Evolutionary conservation across 2,888 invertebrate genomes (phyloP).

Genomic region (Cynaeus angustus): DNA sequence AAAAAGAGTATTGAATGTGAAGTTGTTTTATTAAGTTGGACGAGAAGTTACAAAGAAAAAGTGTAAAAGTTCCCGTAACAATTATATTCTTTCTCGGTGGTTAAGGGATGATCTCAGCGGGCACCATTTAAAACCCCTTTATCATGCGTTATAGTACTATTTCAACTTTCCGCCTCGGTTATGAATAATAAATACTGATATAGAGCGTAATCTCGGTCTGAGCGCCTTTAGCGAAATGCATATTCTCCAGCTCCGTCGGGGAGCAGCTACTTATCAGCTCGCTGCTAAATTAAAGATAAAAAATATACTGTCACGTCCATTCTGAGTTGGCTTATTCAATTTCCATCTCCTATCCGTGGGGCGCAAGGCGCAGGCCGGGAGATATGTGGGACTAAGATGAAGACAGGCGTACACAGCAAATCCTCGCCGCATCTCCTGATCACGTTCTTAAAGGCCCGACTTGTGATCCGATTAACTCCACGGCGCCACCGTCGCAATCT

Average conservation of each 20-base stretch:
- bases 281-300: constrained; percentile 72
- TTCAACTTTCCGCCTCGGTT: constrained; percentile 69
- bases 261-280: constrained; percentile 69
- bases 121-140: constrained; percentile 68
- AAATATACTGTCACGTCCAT: constrained; percentile 71
- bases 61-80: constrained; percentile 52
- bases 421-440: constrained; percentile 69
- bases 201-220: constrained; percentile 68
- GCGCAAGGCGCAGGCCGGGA: constrained; percentile 52
- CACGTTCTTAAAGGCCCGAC: constrained; percentile 70
- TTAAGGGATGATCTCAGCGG: constrained; percentile 67
- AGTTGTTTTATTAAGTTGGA: too few relatives aligned
- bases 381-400: constrained; percentile 69
- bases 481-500: constrained; percentile 70
- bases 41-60: too few relatives aligned
- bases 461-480: constrained; percentile 72
- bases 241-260: constrained; percentile 65
- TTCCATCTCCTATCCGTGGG: constrained; percentile 65
- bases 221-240: constrained; percentile 67
- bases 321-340: constrained; percentile 71
- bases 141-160: constrained; percentile 70
- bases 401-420: constrained; percentile 68
- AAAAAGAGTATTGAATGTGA: too few relatives aligned
- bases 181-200: constrained; percentile 72
- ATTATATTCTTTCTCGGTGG: constrained; percentile 54